Conservation (phyloP, 2,113 vertebrate species). For the Neotoma lepida region DNA sequence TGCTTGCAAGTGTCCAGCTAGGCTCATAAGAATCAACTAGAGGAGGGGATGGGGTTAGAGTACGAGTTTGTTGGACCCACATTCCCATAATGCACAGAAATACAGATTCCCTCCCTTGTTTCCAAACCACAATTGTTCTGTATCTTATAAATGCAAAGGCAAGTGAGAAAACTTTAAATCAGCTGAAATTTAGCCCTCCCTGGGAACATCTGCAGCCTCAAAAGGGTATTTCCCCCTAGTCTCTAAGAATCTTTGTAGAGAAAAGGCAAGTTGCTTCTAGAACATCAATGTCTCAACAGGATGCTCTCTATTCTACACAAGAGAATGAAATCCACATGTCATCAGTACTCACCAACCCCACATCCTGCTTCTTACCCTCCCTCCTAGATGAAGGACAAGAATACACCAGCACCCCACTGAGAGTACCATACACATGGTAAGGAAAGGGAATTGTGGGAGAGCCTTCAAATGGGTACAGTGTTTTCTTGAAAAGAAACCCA, state of each 20-base stretch:
- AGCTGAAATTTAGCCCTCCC: not conserved
- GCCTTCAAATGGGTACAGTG: not conserved
- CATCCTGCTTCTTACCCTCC: not conserved
- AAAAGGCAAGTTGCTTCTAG: not conserved
- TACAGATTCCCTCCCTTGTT: not conserved
- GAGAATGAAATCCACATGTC: not conserved
- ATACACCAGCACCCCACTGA: rapidly evolving
- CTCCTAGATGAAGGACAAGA: not conserved
- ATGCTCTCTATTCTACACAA: not conserved
- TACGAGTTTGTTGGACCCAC: too few species aligned
- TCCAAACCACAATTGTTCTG: not conserved
- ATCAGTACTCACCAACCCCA: too few species aligned
- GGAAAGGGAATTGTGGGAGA: not conserved
- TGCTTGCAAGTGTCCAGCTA: not conserved
- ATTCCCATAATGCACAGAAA: not conserved
- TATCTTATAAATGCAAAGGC: not conserved
- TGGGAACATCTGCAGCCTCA: not conserved
- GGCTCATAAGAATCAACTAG: rapidly evolving
- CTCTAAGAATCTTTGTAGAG: not conserved
- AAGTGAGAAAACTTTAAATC: not conserved
- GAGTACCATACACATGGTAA: not conserved
- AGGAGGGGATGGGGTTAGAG: not conserved
- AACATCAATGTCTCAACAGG: not conserved
- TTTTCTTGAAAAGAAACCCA: not conserved
- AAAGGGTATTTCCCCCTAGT: not conserved